Evolutionary conservation across 1,140 invertebrate species (phyloP), one percentile per base, ranked within the genome.

Genomic region (Neodiprion lecontei): DNA sequence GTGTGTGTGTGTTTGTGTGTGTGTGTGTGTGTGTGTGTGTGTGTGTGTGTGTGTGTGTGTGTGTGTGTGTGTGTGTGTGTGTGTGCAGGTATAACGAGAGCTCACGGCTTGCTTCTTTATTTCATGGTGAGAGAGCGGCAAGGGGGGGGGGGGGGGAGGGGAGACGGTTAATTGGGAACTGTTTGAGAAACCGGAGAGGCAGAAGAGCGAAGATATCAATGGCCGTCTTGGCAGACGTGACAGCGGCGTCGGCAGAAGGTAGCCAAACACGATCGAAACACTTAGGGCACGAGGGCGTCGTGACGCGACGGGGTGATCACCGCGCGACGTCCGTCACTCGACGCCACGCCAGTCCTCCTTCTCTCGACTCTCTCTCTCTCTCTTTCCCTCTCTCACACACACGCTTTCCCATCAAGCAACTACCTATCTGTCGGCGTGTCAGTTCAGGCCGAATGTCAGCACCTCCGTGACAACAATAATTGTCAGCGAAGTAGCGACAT

Each of bases 391-490:
- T 48, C 53, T 69, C 11, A 67, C 68, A 72, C 61, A 76, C 76
- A 76, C 77, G 48, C 28, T 79, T 76, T 73, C 77, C 77, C 72
- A 72, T 47, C 67, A 72, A 69, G 77, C 47, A 67, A 50, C 67
- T 72, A 79, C 80, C 82, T 81, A 81, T 81, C 81, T 85, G 86
- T 85, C 83, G 81, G 82, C 82, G 78, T 83, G 80, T 82, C 83
- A 81, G 40, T 79, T 84, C 80, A 79, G 83, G 81, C 81, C 78
- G 81, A 84, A 81, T 81, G 84, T 80, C 78, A 79, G 80, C 72
- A 77, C 75, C 78, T 74, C 81, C 80, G 82, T 84, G 84, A 84
- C 86, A 85, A 87, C 85, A 86, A 87, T 88, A 88, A 87, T 87
- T 86, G 86, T 86, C 84, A 84, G 82, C 79, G 79, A 85, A 83